Evolutionary conservation across 2,888 invertebrate species (phyloP), one percentile per base, ranked within the genome.

Genomic region (Athripsodes cinereus): DNA sequence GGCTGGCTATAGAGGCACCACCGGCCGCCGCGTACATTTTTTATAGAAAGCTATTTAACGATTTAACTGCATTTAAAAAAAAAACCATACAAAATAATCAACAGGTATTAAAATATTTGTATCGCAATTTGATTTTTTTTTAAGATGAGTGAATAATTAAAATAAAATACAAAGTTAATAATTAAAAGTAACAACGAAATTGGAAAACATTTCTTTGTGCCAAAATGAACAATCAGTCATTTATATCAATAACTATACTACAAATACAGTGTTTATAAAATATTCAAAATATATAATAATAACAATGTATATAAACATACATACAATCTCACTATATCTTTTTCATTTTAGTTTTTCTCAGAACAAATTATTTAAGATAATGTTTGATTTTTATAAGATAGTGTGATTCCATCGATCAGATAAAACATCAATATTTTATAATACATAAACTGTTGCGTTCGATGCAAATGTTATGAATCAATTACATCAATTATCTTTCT

Each of bases 1-100:
- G 85, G 78, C 88, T 89, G 73, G 91, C 90, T 76, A 91, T 81
- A 71, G 89, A 89, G 70, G 90, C 90, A 74, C 90, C 91, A 73
- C 91, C 91, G 72, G 91, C 91, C 72, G 91, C 91, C 71, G 91
- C 91, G 82, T 91, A 92, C 91, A 92, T 92, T 64, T 65, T 68
- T 6, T 26, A 26, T 26, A 26, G 5, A 26, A 26, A 26, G 26
- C 10, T 6, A 6, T 26, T 26, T 26, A 26, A 26, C 5, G 10
- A 26, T 26, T 6, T 26, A 26, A 26, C 26, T n/a, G n/a, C n/a
- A n/a, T n/a, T n/a, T n/a, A n/a, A n/a, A n/a, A n/a, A n/a, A n/a
- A n/a, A n/a, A n/a, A n/a, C n/a, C n/a, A n/a, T n/a, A n/a, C n/a
- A n/a, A n/a, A 26, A 6, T 26, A 26, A 26, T 6, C 26, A 26